Percentiles rank a stretch among this genome's conserved stretches.
These are phyloP conservation scores for Chunga burmeisteri DNA, from an alignment of 2,113 vertebrate genomes.

Conservation along the genomic window DNA sequence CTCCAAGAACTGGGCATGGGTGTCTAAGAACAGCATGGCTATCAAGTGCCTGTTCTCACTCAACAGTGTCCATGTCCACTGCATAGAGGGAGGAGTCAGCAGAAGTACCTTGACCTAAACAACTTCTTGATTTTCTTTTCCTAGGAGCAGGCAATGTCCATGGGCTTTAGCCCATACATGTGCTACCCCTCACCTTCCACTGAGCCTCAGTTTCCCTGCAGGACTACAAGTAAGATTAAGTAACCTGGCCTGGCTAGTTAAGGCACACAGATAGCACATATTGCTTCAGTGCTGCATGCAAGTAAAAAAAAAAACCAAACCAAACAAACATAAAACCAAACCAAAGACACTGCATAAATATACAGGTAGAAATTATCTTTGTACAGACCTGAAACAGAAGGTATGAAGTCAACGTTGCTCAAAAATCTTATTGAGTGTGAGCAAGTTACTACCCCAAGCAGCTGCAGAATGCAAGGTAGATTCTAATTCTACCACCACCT, in stretches of 20 bases:
- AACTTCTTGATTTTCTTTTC: background rate
- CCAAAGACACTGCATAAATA: background rate
- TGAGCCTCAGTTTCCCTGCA: background rate
- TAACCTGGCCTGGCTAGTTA: background rate
- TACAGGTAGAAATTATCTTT: background rate
- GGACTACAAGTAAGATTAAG: background rate
- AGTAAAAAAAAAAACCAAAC: background rate
- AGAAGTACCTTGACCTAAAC: background rate
- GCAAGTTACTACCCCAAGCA: background rate
- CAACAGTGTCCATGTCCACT: no score
- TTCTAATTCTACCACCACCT: background rate
- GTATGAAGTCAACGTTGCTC: background rate
- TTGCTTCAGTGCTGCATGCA: background rate
- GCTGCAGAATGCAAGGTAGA: background rate
- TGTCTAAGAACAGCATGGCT: background rate
- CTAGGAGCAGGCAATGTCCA: background rate
- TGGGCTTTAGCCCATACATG: background rate
- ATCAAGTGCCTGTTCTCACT: background rate
- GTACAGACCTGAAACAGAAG: background rate
- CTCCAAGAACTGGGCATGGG: rapidly evolving
- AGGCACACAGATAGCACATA: background rate
- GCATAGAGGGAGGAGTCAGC: background rate
- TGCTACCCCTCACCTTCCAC: background rate
- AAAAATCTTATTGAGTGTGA: background rate
- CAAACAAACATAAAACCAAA: background rate